Percentiles rank a stretch among this genome's conserved stretches.
Evolutionary conservation across 2,113 vertebrate genomes (phyloP).

Genomic region (Thunnus maccoyii): DNA sequence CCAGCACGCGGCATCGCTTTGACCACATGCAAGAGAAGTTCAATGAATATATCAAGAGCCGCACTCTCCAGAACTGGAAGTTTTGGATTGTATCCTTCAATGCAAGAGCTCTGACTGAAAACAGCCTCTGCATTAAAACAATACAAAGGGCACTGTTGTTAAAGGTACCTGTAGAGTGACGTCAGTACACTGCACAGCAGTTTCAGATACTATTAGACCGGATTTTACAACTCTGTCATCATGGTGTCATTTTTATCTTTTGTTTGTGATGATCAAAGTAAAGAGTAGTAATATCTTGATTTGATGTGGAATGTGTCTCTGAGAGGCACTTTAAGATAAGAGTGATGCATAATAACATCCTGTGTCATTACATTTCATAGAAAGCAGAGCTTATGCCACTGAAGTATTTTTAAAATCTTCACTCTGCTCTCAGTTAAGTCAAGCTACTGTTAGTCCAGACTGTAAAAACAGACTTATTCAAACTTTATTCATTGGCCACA

Average conservation of each 20-base stretch:
- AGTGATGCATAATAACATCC: not conserved
- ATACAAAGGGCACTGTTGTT: too few species aligned
- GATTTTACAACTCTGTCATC: too few species aligned
- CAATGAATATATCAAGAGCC: conserved; percentile 92
- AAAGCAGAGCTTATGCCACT: not conserved
- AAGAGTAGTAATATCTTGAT: not conserved
- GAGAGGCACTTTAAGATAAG: not conserved
- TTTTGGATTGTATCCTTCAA: conserved; percentile 99
- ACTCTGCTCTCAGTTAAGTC: not conserved
- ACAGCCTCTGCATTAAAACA: too few species aligned
- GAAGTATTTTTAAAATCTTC: not conserved
- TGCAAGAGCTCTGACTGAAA: not conserved
- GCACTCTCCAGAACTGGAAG: conserved; percentile 96
- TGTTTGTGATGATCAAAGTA: too few species aligned
- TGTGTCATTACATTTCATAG: not conserved
- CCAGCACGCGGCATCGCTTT: conserved; percentile 84
- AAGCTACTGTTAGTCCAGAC: not conserved
- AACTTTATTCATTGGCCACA: not conserved
- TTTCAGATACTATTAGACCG: too few species aligned
- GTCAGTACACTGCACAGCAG: too few species aligned
- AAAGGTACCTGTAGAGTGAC: too few species aligned
- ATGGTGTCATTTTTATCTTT: too few species aligned
- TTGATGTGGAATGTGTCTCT: not conserved
- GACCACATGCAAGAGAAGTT: conserved; percentile 92
- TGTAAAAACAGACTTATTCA: not conserved